phyloP scores from a whole-genome alignment of 2,888 invertebrate species.

The Synanthedon tipuliformis region DNA sequence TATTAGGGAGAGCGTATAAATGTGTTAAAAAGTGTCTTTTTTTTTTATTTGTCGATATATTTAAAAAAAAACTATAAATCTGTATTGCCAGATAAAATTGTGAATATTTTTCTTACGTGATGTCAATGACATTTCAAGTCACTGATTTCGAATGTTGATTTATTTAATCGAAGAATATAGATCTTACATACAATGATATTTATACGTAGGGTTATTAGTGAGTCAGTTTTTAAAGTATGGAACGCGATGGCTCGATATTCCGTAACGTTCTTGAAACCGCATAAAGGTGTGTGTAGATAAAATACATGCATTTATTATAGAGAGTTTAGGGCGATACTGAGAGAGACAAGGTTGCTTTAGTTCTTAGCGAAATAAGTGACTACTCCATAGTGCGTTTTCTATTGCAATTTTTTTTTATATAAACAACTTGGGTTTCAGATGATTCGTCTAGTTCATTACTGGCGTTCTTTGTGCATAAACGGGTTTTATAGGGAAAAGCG shows the following conservation, averaged over 20 bases:
- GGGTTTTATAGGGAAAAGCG: constrained; percentile 52
- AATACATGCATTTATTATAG: constrained; percentile 63
- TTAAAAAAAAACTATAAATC: constrained; percentile 56
- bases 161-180: constrained; percentile 58
- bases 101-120: constrained; percentile 68
- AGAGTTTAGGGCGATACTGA: constrained; percentile 45
- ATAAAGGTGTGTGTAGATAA: constrained; percentile 43
- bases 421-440: constrained; percentile 40
- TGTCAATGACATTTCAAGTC: constrained; percentile 66
- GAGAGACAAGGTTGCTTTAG: constrained; percentile 49
- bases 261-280: constrained; percentile 40
- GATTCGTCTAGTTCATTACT: constrained; percentile 52
- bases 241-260: constrained; percentile 29
- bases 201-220: constrained; percentile 55
- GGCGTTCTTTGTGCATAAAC: constrained; percentile 61
- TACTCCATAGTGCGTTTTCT: constrained; percentile 41
- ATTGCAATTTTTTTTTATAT: constrained; percentile 45
- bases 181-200: constrained; percentile 41
- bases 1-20: constrained; percentile 50
- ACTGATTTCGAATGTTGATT: constrained; percentile 58
- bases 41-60: constrained; percentile 49
- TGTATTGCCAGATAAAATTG: constrained; percentile 71
- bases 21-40: constrained; percentile 25
- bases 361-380: constrained; percentile 56
- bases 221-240: constrained; percentile 36